Conservation (phyloP, 2,888 invertebrate genomes). For the Nemurella pictetii region DNA sequence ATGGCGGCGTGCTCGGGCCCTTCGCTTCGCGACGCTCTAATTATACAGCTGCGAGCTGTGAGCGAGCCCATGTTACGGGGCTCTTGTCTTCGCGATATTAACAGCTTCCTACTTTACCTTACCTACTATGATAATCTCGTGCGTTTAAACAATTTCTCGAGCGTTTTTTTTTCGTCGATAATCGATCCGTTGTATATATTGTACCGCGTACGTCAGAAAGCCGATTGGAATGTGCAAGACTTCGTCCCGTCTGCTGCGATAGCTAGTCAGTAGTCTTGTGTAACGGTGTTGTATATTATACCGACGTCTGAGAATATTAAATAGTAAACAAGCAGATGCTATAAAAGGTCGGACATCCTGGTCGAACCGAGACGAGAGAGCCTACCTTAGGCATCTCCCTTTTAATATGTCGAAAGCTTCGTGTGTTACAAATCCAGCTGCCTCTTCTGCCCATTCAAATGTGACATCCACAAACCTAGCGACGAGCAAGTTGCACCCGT, state of each 20-base stretch:
- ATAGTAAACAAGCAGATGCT: slow-evolving; percentile 24
- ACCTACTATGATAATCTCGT: too few species aligned
- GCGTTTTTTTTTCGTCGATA: not conserved
- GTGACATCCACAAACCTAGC: not conserved
- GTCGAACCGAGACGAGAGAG: not conserved
- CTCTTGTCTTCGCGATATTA: too few species aligned
- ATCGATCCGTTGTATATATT: not conserved
- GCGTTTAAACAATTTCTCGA: not conserved
- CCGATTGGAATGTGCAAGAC: not conserved
- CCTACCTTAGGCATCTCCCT: not conserved
- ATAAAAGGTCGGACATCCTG: slow-evolving; percentile 3
- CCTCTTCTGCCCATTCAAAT: not conserved
- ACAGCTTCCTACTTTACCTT: too few species aligned
- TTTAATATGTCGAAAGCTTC: not conserved
- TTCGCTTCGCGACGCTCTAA: not conserved
- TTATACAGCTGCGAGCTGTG: too few species aligned
- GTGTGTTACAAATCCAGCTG: slow-evolving; percentile 10
- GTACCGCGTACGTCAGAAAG: not conserved
- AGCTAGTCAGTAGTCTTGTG: not conserved
- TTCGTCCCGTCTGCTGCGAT: not conserved
- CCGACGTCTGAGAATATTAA: not conserved
- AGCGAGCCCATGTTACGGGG: too few species aligned
- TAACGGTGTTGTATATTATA: not conserved
- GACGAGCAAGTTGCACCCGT: not conserved
- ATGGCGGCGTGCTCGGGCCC: not conserved